phyloP scores from a whole-genome alignment of 2,797 vertebrate genomes.

The Phataginus tetradactyla region DNA sequence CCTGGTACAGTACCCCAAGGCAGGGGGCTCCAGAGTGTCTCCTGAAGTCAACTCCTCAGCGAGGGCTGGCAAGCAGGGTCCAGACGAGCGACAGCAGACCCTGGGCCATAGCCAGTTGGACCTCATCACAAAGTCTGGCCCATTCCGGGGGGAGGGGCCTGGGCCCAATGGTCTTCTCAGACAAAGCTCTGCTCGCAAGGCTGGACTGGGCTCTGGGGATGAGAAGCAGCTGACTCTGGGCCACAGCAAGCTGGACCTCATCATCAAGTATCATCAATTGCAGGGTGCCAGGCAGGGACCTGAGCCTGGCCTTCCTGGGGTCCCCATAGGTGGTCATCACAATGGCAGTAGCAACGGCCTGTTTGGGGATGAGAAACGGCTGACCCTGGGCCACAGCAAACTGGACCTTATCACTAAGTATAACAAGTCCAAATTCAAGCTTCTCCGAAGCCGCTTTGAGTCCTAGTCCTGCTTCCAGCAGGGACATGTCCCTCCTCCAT shows the following conservation, averaged over 20 bases:
- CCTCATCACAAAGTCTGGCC: slow-evolving; percentile 92
- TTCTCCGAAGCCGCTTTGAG: slow-evolving; percentile 95
- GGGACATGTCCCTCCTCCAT: background rate
- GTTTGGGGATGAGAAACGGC: slow-evolving; percentile 90
- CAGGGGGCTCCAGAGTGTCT: slow-evolving; percentile 73
- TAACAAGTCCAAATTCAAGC: slow-evolving; percentile 93
- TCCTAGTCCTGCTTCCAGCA: slow-evolving; percentile 82
- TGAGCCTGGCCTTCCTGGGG: slow-evolving; percentile 60
- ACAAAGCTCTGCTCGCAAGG: slow-evolving; percentile 68
- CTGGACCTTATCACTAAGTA: slow-evolving; percentile 97
- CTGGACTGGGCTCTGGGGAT: slow-evolving; percentile 76
- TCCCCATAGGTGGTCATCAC: slow-evolving; percentile 26
- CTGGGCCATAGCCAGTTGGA: slow-evolving; percentile 94
- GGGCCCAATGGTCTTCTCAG: slow-evolving; percentile 80
- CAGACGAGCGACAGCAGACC: slow-evolving; percentile 87
- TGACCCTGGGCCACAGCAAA: slow-evolving; percentile 99
- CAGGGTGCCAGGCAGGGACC: slow-evolving; percentile 87
- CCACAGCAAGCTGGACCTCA: slow-evolving; percentile 93
- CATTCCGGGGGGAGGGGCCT: slow-evolving; percentile 87
- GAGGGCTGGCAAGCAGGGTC: slow-evolving; percentile 85
- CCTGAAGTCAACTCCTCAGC: slow-evolving; percentile 60
- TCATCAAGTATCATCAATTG: slow-evolving; percentile 92
- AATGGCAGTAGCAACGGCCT: slow-evolving; percentile 68
- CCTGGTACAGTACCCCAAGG: slow-evolving; percentile 76
- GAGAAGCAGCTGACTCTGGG: slow-evolving; percentile 91